These are phyloP conservation scores for Platycheirus rosarum DNA, from an alignment of 2,888 invertebrate species.

Conservation along the genomic window DNA sequence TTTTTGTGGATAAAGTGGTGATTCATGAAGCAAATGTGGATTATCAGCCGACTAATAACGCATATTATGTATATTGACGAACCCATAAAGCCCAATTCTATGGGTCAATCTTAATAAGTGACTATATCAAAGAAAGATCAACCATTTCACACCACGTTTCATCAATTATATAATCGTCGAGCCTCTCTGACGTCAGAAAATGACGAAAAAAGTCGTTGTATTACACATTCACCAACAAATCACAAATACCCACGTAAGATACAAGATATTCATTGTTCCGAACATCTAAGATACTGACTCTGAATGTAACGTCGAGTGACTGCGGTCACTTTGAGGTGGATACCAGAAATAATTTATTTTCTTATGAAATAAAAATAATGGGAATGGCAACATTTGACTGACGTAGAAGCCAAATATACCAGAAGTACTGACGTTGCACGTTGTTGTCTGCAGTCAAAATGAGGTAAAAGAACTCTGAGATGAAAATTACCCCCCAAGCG, in stretches of 20 bases:
- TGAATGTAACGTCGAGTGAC: not conserved
- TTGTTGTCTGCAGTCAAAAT: too few relatives aligned
- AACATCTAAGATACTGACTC: too few relatives aligned
- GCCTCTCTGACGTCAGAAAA: not conserved
- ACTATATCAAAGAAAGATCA: too few relatives aligned
- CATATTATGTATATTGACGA: too few relatives aligned
- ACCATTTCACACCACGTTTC: too few relatives aligned
- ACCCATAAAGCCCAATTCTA: too few relatives aligned
- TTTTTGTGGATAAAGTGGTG: too few relatives aligned
- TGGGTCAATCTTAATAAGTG: too few relatives aligned
- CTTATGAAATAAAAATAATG: too few relatives aligned
- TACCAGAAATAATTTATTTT: not conserved
- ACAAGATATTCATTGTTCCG: not conserved
- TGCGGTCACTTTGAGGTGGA: not conserved
- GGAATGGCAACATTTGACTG: not conserved
- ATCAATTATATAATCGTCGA: too few relatives aligned
- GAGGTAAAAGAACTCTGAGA: conserved; percentile 18
- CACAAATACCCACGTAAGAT: not conserved
- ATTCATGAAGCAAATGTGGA: too few relatives aligned
- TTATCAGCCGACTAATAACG: too few relatives aligned
- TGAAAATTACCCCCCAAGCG: not conserved
- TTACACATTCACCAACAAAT: not conserved
- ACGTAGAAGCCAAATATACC: not conserved
- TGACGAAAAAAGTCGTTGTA: not conserved
- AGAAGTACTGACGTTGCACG: not conserved